A percentile compares a stretch with the other conserved stretches of the same genome.
Conservation (phyloP, 2,797 vertebrate genomes). For the Kryptolebias ocellatus region DNA sequence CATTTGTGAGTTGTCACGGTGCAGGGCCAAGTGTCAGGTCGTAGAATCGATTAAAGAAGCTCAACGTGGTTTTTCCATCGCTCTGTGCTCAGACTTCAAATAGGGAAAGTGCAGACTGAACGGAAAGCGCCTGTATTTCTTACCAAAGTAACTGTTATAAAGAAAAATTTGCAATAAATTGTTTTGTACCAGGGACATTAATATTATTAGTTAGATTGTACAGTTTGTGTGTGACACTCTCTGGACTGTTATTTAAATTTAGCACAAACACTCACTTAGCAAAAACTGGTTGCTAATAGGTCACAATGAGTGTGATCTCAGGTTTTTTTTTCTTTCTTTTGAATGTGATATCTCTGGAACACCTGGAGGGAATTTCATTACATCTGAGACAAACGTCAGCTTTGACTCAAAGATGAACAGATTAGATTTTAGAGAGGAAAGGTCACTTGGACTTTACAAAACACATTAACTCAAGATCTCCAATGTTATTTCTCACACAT, state of each 20-base stretch:
- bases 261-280: background rate
- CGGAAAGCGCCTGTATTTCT: background rate
- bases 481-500: background rate
- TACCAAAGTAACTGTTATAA: too few relatives aligned
- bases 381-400: constrained; percentile 5
- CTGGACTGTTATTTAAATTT: too few relatives aligned
- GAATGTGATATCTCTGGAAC: background rate
- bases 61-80: background rate
- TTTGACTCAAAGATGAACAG: background rate
- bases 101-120: constrained; percentile 28
- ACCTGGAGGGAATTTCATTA: constrained; percentile 6
- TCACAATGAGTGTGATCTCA: background rate
- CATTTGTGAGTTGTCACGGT: constrained; percentile 34
- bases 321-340: background rate
- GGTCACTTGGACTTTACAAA: background rate
- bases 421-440: constrained; percentile 6
- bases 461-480: background rate
- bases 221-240: background rate
- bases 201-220: background rate
- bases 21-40: constrained; percentile 47
- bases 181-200: background rate
- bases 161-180: background rate
- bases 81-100: constrained; percentile 31
- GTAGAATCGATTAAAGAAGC: constrained; percentile 63
- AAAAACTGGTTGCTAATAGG: background rate